These are phyloP conservation scores for Chaetodon auriga DNA, from an alignment of 2,113 vertebrate genomes.

Conservation along the genomic window DNA sequence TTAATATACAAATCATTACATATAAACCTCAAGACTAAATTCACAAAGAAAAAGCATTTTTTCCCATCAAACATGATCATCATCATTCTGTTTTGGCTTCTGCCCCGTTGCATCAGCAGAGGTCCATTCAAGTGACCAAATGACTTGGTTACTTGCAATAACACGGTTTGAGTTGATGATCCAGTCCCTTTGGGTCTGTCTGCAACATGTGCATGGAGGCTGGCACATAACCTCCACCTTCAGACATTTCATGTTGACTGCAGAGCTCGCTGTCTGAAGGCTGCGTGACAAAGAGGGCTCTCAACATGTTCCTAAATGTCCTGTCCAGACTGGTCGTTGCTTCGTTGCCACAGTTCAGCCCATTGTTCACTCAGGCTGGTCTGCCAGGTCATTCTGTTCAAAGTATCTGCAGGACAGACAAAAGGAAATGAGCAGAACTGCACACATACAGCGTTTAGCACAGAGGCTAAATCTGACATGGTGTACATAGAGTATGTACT, in stretches of 20 bases:
- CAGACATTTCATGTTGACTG: neutral
- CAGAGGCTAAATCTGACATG: neutral
- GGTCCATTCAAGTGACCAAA: neutral
- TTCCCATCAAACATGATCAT: neutral
- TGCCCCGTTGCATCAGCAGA: neutral
- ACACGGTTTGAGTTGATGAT: neutral
- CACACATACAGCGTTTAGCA: neutral
- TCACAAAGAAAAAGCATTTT: neutral
- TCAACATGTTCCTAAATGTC: neutral
- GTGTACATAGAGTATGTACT: neutral
- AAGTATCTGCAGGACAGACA: constrained; percentile 89
- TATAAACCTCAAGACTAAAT: neutral
- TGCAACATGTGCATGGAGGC: neutral
- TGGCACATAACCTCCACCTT: neutral
- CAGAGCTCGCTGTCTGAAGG: neutral
- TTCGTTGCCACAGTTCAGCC: neutral
- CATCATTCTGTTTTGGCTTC: neutral
- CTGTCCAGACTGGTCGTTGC: neutral
- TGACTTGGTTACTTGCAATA: neutral
- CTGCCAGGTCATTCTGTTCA: constrained; percentile 94
- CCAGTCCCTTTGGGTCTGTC: neutral
- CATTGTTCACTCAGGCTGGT: constrained; percentile 71
- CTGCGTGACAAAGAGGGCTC: neutral
- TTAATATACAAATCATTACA: constrained; percentile 39
- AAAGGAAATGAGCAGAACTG: neutral